A percentile compares a stretch with the other conserved stretches of the same genome.
phyloP scores from a whole-genome alignment of 2,113 vertebrate species.

The Malurus elegans region DNA sequence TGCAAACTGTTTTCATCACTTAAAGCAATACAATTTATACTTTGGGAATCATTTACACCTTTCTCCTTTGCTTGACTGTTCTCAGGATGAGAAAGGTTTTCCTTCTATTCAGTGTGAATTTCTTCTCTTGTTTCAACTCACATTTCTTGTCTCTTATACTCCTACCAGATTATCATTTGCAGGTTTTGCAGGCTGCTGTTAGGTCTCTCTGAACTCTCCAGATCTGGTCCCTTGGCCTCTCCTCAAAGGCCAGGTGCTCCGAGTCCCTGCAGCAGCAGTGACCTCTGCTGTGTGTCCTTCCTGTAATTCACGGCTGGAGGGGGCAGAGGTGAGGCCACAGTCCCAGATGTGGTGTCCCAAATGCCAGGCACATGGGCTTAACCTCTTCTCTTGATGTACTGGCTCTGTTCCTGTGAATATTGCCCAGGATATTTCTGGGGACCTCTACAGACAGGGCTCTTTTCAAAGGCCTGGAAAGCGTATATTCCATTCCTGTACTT shows the following conservation, averaged over 20 bases:
- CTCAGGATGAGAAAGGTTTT: background rate
- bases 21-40: background rate
- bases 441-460: background rate
- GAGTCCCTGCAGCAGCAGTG: background rate
- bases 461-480: background rate
- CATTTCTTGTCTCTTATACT: background rate
- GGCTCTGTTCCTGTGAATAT: background rate
- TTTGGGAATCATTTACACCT: background rate
- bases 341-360: background rate
- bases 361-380: background rate
- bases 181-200: background rate
- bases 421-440: background rate
- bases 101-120: background rate
- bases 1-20: background rate
- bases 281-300: background rate
- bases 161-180: background rate
- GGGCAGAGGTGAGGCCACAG: rapidly evolving
- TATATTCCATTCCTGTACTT: background rate
- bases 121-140: background rate
- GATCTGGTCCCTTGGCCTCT: background rate
- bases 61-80: background rate
- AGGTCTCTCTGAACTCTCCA: background rate
- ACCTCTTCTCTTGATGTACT: background rate
- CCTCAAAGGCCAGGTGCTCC: background rate
- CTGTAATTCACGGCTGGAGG: background rate